Evolutionary conservation across 2,888 invertebrate species (phyloP).

Genomic region (Scaptodrosophila latifasciaeformis): DNA sequence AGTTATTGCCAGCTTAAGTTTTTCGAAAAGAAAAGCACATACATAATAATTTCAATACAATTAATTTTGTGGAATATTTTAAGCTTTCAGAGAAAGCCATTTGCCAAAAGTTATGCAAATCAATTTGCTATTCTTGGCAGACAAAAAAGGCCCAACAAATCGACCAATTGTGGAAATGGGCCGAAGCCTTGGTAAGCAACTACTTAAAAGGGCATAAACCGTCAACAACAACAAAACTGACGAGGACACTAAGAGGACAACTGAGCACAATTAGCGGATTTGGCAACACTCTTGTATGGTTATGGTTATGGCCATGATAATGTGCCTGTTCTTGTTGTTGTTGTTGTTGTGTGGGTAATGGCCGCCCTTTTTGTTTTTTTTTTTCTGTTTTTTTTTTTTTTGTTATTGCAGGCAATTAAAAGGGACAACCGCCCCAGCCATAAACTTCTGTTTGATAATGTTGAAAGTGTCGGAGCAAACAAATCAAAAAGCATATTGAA

Average conservation of each 20-base stretch:
- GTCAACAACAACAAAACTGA: constrained; percentile 43
- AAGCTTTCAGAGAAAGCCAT: neutral
- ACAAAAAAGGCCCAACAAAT: constrained; percentile 19
- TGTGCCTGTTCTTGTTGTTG: constrained; percentile 24
- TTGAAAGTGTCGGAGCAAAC: constrained; percentile 73
- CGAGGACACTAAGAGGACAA: too few species aligned
- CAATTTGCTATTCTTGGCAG: constrained; percentile 40
- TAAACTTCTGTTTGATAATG: constrained; percentile 71
- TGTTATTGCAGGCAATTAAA: constrained; percentile 63
- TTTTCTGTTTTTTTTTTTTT: too few species aligned
- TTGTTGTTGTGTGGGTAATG: constrained; percentile 39
- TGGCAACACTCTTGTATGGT: constrained; percentile 33
- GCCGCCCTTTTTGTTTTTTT: too few species aligned
- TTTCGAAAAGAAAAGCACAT: too few species aligned
- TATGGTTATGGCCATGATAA: constrained; percentile 15
- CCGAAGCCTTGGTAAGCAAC: constrained; percentile 18
- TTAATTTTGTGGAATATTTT: neutral
- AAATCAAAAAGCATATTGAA: constrained; percentile 73
- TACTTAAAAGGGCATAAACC: constrained; percentile 27
- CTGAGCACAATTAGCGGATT: constrained; percentile 63
- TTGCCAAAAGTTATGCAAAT: constrained; percentile 42
- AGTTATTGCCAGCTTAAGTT: too few species aligned
- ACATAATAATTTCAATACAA: too few species aligned
- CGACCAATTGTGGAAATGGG: constrained; percentile 18
- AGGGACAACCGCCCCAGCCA: constrained; percentile 34